These are phyloP conservation scores for Leptinotarsa lineolata DNA, from an alignment of 1,140 invertebrate genomes.

Conservation along the genomic window DNA sequence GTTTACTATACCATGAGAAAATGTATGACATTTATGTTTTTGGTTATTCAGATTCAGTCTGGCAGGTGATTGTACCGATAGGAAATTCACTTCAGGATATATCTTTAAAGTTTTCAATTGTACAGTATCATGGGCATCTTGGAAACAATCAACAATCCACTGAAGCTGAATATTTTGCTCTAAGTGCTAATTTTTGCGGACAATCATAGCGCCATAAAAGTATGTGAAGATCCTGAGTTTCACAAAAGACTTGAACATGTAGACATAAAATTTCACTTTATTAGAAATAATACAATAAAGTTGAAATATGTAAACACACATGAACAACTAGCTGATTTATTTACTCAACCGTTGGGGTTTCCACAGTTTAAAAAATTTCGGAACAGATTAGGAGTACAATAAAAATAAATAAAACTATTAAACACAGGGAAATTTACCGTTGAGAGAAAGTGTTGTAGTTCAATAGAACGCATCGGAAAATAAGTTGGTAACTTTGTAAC, in stretches of 20 bases:
- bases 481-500: too few relatives aligned
- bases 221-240: conserved; percentile 46
- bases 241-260: conserved; percentile 52
- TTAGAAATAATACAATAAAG: conserved; percentile 21
- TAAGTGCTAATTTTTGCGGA: conserved; percentile 31
- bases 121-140: conserved; percentile 33
- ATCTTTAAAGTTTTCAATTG: conserved; percentile 45
- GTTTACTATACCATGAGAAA: background rate
- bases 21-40: conserved; percentile 14
- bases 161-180: conserved; percentile 45
- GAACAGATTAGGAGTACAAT: too few relatives aligned
- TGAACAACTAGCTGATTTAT: conserved; percentile 12
- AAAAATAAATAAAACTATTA: too few relatives aligned
- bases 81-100: conserved; percentile 55
- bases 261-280: conserved; percentile 48
- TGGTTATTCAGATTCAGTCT: conserved; percentile 56
- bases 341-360: conserved; percentile 6
- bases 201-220: conserved; percentile 43
- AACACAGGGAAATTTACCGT: too few relatives aligned
- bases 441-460: too few relatives aligned
- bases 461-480: too few relatives aligned
- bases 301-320: background rate
- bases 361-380: too few relatives aligned
- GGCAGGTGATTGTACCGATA: conserved; percentile 48
- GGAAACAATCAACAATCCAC: conserved; percentile 42